Evolutionary conservation across 2,797 vertebrate species (phyloP).

Genomic region (Champsocephalus gunnari): DNA sequence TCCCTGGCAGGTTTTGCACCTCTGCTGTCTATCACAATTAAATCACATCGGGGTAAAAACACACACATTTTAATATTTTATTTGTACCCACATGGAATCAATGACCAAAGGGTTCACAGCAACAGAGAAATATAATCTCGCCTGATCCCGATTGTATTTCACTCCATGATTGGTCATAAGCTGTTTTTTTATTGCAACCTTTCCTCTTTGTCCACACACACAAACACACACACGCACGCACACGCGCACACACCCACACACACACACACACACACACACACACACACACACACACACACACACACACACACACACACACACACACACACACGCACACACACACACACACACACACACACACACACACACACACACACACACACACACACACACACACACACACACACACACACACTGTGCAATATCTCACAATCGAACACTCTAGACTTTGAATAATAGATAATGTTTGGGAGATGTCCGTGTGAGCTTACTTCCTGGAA

Average conservation of each 20-base stretch:
- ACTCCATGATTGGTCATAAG: neutral
- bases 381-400: conserved; percentile 37
- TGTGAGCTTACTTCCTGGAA: conserved; percentile 6
- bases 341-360: conserved; percentile 37
- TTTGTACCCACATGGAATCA: conserved; percentile 5
- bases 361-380: conserved; percentile 26
- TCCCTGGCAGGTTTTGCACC: conserved; percentile 69
- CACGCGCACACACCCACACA: neutral
- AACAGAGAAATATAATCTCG: conserved; percentile 12
- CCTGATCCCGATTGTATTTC: neutral
- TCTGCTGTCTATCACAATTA: conserved; percentile 52
- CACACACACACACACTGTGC: conserved; percentile 41
- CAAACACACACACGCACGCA: neutral
- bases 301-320: conserved; percentile 45
- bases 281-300: conserved; percentile 34
- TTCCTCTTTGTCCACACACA: conserved; percentile 52
- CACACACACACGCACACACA: conserved; percentile 41
- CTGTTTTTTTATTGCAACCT: neutral
- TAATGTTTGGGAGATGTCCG: neutral
- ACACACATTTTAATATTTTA: conserved; percentile 36
- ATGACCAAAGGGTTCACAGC: conserved; percentile 12
- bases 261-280: conserved; percentile 6
- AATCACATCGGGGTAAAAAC: conserved; percentile 49
- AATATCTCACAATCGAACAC: conserved; percentile 70
- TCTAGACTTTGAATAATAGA: conserved; percentile 5